Evolutionary conservation across 2,113 vertebrate species (phyloP).

Genomic region (Dasyprocta punctata): DNA sequence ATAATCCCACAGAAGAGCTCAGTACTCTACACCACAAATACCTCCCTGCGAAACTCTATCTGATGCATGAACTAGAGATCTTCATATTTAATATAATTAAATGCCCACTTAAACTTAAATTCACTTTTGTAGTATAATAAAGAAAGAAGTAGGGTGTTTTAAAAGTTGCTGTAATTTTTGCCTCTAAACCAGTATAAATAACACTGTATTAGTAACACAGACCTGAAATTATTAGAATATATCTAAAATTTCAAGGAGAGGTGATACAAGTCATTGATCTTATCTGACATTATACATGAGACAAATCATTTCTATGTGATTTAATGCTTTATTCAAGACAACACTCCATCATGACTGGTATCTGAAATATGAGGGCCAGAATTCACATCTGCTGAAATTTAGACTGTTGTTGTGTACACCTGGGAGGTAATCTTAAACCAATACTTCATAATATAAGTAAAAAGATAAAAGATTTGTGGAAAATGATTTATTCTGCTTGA

Average conservation of each 20-base stretch:
- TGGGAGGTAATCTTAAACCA: not conserved
- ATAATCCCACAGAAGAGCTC: not conserved
- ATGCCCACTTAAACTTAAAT: not conserved
- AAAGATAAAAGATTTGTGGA: not conserved
- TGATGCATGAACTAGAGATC: not conserved
- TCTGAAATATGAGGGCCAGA: not conserved
- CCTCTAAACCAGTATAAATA: conserved; percentile 1
- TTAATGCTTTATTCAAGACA: not conserved
- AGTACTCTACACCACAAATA: not conserved
- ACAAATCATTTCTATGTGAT: not conserved
- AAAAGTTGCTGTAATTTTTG: not conserved
- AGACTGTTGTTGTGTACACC: not conserved
- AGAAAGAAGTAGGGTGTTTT: not conserved
- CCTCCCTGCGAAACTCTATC: not conserved
- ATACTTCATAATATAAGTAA: not conserved
- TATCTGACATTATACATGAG: not conserved
- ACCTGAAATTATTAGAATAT: not conserved
- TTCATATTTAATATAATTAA: not conserved
- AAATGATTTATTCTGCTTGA: not conserved
- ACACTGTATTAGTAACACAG: not conserved
- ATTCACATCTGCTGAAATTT: not conserved
- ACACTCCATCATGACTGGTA: not conserved
- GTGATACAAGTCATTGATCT: not conserved
- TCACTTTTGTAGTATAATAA: not conserved
- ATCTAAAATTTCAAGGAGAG: not conserved